A percentile compares a stretch with the other conserved stretches of the same genome.
These are phyloP conservation scores for Copsychus sechellarum DNA, from an alignment of 2,113 vertebrate species.

Conservation along the genomic window DNA sequence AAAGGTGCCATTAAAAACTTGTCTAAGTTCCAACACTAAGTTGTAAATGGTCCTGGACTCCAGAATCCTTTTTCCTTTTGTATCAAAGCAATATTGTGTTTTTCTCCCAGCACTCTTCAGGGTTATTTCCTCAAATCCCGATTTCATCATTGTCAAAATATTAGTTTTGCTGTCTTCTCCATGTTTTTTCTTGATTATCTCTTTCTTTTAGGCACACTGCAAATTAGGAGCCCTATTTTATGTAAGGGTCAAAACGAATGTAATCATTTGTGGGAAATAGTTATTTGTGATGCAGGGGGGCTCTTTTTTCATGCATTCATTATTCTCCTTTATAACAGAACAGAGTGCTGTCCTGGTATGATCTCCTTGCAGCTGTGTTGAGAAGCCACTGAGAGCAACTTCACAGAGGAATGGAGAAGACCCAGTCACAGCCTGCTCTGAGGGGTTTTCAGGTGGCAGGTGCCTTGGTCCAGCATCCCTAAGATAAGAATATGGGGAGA, in stretches of 20 bases:
- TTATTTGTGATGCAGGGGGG: conserved; percentile 9
- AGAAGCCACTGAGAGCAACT: not conserved
- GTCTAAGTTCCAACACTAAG: not conserved
- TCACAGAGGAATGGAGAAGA: not conserved
- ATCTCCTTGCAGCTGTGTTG: not conserved
- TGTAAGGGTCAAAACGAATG: not conserved
- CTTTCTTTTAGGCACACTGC: not conserved
- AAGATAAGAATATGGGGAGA: not conserved
- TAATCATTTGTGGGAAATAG: not conserved
- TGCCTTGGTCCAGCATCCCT: not conserved
- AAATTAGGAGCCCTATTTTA: not conserved
- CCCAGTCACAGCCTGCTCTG: not conserved
- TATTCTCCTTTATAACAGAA: not conserved
- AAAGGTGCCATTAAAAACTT: not conserved
- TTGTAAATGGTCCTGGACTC: not conserved
- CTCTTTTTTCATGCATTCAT: not conserved
- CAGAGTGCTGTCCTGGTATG: not conserved
- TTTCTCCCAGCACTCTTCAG: not conserved
- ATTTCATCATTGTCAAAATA: not conserved
- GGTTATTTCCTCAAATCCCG: not conserved
- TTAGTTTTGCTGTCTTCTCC: not conserved
- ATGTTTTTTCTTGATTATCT: not conserved
- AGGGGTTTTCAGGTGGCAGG: not conserved
- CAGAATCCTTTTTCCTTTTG: not conserved
- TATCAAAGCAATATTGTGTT: not conserved